Base-by-base conservation (phyloP, 1,140 invertebrate genomes). In the Cydia splendana region DNA sequence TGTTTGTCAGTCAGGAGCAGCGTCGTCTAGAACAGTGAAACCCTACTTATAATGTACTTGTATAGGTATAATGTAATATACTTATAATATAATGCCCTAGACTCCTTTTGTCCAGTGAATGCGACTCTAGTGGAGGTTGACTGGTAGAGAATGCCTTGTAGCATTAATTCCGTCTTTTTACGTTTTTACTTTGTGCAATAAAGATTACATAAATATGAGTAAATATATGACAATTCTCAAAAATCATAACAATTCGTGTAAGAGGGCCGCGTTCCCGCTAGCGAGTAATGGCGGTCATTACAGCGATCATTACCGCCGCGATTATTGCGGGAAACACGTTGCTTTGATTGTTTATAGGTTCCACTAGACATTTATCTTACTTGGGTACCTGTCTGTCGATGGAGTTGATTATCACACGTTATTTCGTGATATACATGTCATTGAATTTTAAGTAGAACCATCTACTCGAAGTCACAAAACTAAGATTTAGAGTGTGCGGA, bases 331-430 rank as follows among this genome's bases (percentile, higher is more conserved):
- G 20, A 20, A 62, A 62, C 20, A 62, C 57, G 20, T 18, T 57
- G 57, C 57, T 62, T 62, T 62, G 57, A 62, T 62, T 62, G 57
- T 62, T 62, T 62, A 62, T 62, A 62, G 57, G 57, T 4, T 62
- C 57, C 15, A 20, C 20, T 62, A 24, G 20, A 24, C 57, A 62
- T 62, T 24, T 24, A 62, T 12, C 18, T 62, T 7, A 12, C 20
- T 62, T 24, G 4, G 53, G 7, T 57, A 62, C 18, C 9, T 62
- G 57, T 62, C 2, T 62, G 20, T 48, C 45, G 12, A 62, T 7
- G 5, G 6, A 57, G 15, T 57, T 57, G 9, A 62, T 62, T 62
- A 24, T 62, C 20, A 62, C 20, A 62, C 18, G 57, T 24, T 62
- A 24, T 62, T 24, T 10, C 20, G 20, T 62, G 18, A 24, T 3